Conservation (phyloP, 2,113 vertebrate genomes). For the Gasterosteus aculeatus region DNA sequence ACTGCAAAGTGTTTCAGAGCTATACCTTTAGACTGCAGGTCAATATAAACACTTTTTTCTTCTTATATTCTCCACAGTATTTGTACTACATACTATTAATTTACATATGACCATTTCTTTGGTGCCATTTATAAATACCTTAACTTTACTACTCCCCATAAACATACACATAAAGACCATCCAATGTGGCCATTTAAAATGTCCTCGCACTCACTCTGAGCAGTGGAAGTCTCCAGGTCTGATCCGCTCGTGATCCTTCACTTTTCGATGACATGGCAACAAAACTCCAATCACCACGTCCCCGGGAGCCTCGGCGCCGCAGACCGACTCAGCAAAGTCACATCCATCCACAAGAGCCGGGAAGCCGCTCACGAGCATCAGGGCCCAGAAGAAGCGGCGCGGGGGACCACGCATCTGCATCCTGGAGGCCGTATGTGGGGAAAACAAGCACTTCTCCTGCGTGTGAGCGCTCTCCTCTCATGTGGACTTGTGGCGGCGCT, state of each 20-base stretch:
- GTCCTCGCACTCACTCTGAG: conserved; percentile 59
- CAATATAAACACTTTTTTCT: background rate
- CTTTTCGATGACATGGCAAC: conserved; percentile 54
- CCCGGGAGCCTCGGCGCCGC: conserved; percentile 58
- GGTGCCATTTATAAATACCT: background rate
- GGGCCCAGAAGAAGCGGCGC: background rate
- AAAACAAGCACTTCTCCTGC: no score
- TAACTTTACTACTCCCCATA: background rate
- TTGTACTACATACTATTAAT: background rate
- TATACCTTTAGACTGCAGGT: background rate
- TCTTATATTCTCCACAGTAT: background rate
- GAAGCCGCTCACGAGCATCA: background rate
- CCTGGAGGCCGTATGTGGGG: background rate
- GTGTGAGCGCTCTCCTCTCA: background rate
- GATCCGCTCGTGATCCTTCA: conserved; percentile 38
- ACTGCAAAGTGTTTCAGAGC: no score
- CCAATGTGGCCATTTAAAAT: background rate
- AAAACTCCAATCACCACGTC: conserved; percentile 75
- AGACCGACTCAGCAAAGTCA: conserved; percentile 18
- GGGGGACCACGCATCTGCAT: background rate
- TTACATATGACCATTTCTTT: background rate
- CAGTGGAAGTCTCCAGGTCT: conserved; percentile 65
- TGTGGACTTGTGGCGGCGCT: conserved; percentile 1
- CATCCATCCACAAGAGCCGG: conserved; percentile 2
- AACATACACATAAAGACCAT: background rate